Evolutionary conservation across 2,797 vertebrate genomes (phyloP).

Genomic region (Oryzias dopingdopingensis): DNA sequence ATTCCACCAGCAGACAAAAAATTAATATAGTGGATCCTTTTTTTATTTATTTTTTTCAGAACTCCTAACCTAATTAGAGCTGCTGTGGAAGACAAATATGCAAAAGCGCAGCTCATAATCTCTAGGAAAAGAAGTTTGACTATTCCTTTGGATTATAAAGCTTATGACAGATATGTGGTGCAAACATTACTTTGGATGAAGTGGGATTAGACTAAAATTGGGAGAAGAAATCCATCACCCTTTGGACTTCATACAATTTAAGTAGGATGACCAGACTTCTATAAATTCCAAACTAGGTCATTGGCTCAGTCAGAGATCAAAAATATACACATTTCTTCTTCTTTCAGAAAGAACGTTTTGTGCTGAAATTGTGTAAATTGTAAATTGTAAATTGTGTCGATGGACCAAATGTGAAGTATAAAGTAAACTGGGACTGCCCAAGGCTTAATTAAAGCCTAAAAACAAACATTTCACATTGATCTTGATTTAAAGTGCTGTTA

Average conservation of each 20-base stretch:
- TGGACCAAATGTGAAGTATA: too few species aligned
- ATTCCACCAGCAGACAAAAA: too few species aligned
- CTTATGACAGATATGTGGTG: constrained; percentile 27
- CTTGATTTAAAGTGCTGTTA: too few species aligned
- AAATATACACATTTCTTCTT: neutral
- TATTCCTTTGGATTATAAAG: constrained; percentile 18
- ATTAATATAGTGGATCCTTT: too few species aligned
- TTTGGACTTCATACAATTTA: constrained; percentile 56
- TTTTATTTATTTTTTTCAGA: too few species aligned
- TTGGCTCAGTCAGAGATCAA: constrained; percentile 27
- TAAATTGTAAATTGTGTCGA: too few species aligned
- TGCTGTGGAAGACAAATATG: constrained; percentile 18
- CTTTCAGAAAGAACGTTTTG: too few species aligned
- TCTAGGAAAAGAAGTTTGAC: constrained; percentile 26
- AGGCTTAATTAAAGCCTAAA: too few species aligned
- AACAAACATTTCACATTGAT: too few species aligned
- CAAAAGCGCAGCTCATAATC: constrained; percentile 30
- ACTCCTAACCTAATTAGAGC: too few species aligned
- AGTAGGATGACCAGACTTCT: constrained; percentile 57
- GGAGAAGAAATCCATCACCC: constrained; percentile 58
- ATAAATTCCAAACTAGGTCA: constrained; percentile 58
- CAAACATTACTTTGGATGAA: constrained; percentile 56
- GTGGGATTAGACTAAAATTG: constrained; percentile 55
- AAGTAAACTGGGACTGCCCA: too few species aligned
- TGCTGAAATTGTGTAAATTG: too few species aligned